A percentile compares a stretch with the other conserved stretches of the same genome.
Conservation (phyloP, 2,888 invertebrate species). For the Pollenia amentaria region DNA sequence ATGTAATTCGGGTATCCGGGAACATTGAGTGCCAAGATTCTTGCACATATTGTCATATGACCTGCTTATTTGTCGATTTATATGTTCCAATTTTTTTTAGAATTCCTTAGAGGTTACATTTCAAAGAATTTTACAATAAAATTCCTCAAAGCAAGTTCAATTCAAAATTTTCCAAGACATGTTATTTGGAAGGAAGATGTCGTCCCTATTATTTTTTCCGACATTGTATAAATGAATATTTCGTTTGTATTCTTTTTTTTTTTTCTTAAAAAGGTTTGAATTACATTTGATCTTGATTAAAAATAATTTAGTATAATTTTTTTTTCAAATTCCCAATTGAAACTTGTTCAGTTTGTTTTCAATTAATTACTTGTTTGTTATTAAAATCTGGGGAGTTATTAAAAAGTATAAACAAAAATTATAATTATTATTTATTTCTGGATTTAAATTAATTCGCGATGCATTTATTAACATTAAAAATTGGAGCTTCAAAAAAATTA, state of each 20-base stretch:
- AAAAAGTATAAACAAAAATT: not conserved
- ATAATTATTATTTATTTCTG: not conserved
- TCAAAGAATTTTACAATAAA: no score
- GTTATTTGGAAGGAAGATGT: no score
- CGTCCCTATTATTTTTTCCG: not conserved
- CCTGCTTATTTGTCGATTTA: no score
- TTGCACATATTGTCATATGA: no score
- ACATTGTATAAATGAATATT: no score
- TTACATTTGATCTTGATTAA: conserved; percentile 2
- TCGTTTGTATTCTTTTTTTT: no score
- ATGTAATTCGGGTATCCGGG: no score
- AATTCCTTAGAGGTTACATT: no score
- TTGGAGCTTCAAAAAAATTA: not conserved
- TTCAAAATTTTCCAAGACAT: no score
- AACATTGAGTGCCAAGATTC: not conserved
- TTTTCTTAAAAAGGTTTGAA: not conserved
- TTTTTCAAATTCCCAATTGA: not conserved
- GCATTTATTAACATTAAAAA: not conserved
- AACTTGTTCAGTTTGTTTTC: not conserved
- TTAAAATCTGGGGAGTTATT: not conserved
- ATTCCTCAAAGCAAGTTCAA: no score
- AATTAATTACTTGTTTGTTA: not conserved
- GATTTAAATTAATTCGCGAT: not conserved
- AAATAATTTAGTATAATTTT: not conserved
- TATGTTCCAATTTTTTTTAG: no score